Percentiles rank a stretch among this genome's conserved stretches.
phyloP scores from a whole-genome alignment of 2,113 vertebrate species.

The Prionailurus viverrinus region DNA sequence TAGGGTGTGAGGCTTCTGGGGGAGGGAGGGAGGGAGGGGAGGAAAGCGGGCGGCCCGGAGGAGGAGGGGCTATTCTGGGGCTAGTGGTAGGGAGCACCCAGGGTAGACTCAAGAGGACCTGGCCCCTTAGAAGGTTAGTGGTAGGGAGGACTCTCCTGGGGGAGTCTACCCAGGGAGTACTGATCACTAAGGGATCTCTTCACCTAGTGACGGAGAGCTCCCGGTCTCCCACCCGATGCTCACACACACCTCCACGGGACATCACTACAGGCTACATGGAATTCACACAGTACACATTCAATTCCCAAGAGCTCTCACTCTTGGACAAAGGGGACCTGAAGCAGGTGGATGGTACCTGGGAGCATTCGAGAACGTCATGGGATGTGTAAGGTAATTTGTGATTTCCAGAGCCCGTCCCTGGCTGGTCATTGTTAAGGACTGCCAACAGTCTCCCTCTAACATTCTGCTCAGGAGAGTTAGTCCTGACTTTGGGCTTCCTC shows the following conservation, averaged over 20 bases:
- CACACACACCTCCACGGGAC: background rate
- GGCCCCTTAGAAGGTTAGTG: background rate
- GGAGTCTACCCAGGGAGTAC: accelerated
- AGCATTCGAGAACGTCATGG: background rate
- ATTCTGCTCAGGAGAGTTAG: background rate
- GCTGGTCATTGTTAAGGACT: background rate
- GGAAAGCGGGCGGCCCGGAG: background rate
- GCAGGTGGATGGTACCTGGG: background rate
- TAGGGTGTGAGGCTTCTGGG: constrained; percentile 47
- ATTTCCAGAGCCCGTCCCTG: background rate
- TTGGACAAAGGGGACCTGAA: too few relatives aligned
- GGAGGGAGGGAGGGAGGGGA: background rate
- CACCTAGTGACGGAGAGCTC: too few relatives aligned
- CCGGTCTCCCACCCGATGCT: accelerated
- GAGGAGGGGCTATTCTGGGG: background rate
- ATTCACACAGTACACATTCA: background rate
- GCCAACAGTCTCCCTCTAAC: background rate
- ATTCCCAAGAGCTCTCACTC: background rate
- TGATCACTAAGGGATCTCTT: background rate
- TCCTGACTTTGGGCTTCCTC: background rate
- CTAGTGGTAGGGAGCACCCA: background rate
- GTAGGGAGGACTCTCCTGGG: background rate
- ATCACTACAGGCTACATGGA: background rate
- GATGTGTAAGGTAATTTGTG: background rate
- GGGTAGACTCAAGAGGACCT: background rate